These are phyloP conservation scores for Heliconius ethilla DNA, from an alignment of 2,888 invertebrate species.

Conservation along the genomic window DNA sequence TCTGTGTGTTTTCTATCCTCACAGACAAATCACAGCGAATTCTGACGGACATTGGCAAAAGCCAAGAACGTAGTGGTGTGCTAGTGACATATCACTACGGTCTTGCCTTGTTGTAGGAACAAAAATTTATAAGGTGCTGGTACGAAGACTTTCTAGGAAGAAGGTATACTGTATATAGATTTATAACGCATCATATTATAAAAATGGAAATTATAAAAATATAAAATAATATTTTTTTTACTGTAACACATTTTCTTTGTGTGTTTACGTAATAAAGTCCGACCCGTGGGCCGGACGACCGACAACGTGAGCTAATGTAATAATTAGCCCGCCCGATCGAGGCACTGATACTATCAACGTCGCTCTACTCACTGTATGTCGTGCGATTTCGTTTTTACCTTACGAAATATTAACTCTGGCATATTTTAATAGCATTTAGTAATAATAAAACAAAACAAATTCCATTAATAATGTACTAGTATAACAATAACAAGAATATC, in stretches of 20 bases:
- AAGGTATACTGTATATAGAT: no score
- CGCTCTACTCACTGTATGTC: constrained; percentile 5
- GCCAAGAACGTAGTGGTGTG: not conserved
- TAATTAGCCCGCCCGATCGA: constrained; percentile 63
- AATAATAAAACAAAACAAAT: constrained; percentile 16
- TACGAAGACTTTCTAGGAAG: no score
- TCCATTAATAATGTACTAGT: constrained; percentile 28
- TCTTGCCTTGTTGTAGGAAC: not conserved
- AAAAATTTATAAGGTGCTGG: no score
- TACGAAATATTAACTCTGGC: constrained; percentile 13
- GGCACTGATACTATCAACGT: constrained; percentile 54
- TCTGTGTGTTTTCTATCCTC: no score
- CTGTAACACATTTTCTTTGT: not conserved
- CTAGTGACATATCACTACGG: not conserved
- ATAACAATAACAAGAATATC: constrained; percentile 38
- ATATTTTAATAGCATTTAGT: constrained; percentile 24
- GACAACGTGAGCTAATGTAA: constrained; percentile 54
- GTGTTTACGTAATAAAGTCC: constrained; percentile 8
- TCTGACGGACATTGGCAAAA: not conserved
- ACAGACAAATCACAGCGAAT: not conserved
- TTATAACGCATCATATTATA: no score
- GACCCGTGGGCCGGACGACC: constrained; percentile 19
- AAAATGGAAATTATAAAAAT: not conserved
- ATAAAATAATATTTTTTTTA: not conserved
- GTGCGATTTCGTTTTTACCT: constrained; percentile 21